These are phyloP conservation scores for Rotaria sp. DNA, from an alignment of 2,888 invertebrate species.

Conservation along the genomic window DNA sequence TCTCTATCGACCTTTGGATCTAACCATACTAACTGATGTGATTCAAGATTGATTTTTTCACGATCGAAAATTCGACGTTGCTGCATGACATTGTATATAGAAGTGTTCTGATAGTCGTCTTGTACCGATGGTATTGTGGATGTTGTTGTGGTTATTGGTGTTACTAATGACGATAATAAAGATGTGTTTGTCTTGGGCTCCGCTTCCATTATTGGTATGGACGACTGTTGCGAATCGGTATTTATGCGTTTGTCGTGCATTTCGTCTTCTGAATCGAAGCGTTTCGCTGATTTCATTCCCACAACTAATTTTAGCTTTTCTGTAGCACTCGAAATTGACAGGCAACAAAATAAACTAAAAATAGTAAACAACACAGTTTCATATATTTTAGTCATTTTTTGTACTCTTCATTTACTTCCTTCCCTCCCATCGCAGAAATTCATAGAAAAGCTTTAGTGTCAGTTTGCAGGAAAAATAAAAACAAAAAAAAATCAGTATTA, in stretches of 20 bases:
- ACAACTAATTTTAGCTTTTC: not conserved
- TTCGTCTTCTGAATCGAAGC: not conserved
- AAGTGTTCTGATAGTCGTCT: not conserved
- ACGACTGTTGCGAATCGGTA: not conserved
- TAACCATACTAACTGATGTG: slow-evolving; percentile 17
- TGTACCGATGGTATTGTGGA: not conserved
- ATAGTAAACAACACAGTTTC: not conserved
- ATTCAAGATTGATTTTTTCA: slow-evolving; percentile 14
- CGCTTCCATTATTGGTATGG: not conserved
- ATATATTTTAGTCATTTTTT: not conserved
- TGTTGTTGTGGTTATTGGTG: slow-evolving; percentile 1
- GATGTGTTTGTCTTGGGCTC: not conserved
- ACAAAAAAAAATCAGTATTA: not conserved
- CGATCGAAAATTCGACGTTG: not conserved
- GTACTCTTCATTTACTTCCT: not conserved
- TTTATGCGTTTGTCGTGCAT: not conserved
- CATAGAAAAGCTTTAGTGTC: not conserved
- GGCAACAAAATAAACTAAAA: slow-evolving; percentile 6
- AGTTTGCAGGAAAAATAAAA: not conserved
- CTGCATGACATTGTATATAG: not conserved
- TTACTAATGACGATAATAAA: not conserved
- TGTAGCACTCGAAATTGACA: not conserved
- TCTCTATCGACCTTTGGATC: not conserved
- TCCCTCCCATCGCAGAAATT: not conserved
- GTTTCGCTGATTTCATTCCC: not conserved